Conservation (phyloP, 2,797 vertebrate genomes). For the Poecilia picta region DNA sequence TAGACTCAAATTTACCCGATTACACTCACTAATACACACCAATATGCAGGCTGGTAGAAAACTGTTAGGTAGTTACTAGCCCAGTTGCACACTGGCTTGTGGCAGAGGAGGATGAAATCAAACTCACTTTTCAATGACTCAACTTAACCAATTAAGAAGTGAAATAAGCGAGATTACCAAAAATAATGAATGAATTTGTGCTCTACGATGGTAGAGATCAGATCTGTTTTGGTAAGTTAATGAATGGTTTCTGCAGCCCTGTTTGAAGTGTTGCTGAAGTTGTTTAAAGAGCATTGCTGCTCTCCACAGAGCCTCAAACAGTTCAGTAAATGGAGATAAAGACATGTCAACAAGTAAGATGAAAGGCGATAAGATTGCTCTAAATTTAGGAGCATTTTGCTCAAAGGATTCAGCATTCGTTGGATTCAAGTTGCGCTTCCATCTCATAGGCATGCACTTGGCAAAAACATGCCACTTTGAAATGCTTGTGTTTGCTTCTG, state of each 20-base stretch:
- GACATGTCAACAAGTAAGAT: conserved; percentile 26
- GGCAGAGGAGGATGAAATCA: not conserved
- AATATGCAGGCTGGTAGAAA: not conserved
- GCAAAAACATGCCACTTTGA: conserved; percentile 59
- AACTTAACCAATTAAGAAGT: not conserved
- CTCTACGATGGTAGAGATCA: not conserved
- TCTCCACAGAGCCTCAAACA: conserved; percentile 16
- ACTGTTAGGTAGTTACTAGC: not conserved
- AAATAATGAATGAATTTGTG: not conserved
- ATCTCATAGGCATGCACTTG: conserved; percentile 51
- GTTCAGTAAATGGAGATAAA: conserved; percentile 20
- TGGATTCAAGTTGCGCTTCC: conserved; percentile 33
- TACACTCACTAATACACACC: not conserved
- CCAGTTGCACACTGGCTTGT: not conserved
- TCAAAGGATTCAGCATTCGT: conserved; percentile 25
- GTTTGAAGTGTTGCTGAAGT: not conserved
- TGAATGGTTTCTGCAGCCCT: not conserved
- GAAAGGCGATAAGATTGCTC: conserved; percentile 28
- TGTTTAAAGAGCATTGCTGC: conserved; percentile 24
- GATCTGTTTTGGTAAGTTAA: not conserved
- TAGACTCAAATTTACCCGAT: not conserved
- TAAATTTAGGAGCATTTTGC: conserved; percentile 29
- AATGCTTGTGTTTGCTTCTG: conserved; percentile 58
- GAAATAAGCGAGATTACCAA: not conserved
- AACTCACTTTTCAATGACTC: not conserved